Base-by-base conservation (phyloP, 2,888 invertebrate species). In the Luffia ferchaultella region DNA sequence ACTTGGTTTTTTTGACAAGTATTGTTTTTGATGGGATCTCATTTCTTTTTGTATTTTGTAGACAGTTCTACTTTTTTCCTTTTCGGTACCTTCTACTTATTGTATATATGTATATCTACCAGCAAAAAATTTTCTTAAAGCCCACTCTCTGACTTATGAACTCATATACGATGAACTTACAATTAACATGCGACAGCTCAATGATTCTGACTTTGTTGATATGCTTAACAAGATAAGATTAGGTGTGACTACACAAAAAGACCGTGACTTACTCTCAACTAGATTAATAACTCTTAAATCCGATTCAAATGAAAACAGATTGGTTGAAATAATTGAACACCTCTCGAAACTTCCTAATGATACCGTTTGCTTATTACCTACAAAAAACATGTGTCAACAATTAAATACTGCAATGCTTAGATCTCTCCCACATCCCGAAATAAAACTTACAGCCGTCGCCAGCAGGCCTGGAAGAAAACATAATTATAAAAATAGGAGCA, bases 281-380 rank as follows among this genome's bases (percentile, higher is more conserved):
- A 41, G 54, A 54, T 52, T 53, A 47, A 48, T 57, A 48, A 48
- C 50, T 50, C 50, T 54, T 12, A 49, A 48, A 42, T 55, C 51
- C 16, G 30, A 51, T 49, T 53, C 51, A 43, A 53, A 57, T 47
- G 46, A 50, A 51, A 52, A 53, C 16, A 55, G 55, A 53, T 49
- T 60, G 44, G 18, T 53, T 20, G 55, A 59, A 57, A 54, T 61
- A 48, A 56, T 57, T 47, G 18, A 58, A 46, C 54, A 54, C 42
- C 52, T 60, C 18, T 46, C 49, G 42, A 50, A 54, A 40, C 52
- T 63, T 43, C 58, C 62, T 16, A 19, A 49, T 18, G 57, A 60
- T 55, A 55, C 62, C 16, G 57, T 66, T 52, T 65, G 60, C 49
- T 57, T 64, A 50, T 52, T 65, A 18, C 58, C 65, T 7, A 64